Evolutionary conservation across 2,797 vertebrate genomes (phyloP).

Genomic region (Parauchenoglanis ngamensis): DNA sequence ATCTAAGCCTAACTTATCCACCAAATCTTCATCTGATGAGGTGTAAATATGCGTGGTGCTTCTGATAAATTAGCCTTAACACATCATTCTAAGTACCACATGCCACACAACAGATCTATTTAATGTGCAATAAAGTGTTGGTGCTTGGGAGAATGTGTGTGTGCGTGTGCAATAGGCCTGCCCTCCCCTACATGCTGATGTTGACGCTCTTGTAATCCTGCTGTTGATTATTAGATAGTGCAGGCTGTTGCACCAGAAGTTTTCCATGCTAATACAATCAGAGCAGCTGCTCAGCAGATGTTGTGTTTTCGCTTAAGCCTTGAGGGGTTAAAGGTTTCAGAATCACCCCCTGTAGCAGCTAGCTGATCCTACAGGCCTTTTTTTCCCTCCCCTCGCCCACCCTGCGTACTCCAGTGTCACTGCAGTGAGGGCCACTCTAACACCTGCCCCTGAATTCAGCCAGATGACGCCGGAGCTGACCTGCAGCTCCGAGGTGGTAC

Average conservation of each 20-base stretch:
- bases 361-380: slow-evolving; percentile 41
- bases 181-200: slow-evolving; percentile 63
- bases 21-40: neutral
- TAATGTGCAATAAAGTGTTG: slow-evolving; percentile 40
- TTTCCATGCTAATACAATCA: slow-evolving; percentile 67
- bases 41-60: slow-evolving; percentile 6
- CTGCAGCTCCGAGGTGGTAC: slow-evolving; percentile 69
- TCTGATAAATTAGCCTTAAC: slow-evolving; percentile 15
- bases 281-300: slow-evolving; percentile 82
- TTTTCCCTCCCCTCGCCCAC: neutral
- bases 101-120: slow-evolving; percentile 48
- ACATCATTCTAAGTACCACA: slow-evolving; percentile 24
- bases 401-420: slow-evolving; percentile 21
- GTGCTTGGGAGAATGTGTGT: slow-evolving; percentile 34
- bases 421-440: slow-evolving; percentile 48
- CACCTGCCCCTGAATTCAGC: slow-evolving; percentile 70
- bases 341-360: slow-evolving; percentile 42
- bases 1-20: neutral
- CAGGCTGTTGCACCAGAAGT: slow-evolving; percentile 66
- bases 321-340: slow-evolving; percentile 66
- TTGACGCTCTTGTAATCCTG: slow-evolving; percentile 79
- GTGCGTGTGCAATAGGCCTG: slow-evolving; percentile 24
- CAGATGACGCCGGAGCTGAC: slow-evolving; percentile 70
- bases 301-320: slow-evolving; percentile 71
- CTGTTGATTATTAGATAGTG: slow-evolving; percentile 70